Conservation (phyloP, 2,888 invertebrate genomes). For the Petrophora chlorosata region DNA sequence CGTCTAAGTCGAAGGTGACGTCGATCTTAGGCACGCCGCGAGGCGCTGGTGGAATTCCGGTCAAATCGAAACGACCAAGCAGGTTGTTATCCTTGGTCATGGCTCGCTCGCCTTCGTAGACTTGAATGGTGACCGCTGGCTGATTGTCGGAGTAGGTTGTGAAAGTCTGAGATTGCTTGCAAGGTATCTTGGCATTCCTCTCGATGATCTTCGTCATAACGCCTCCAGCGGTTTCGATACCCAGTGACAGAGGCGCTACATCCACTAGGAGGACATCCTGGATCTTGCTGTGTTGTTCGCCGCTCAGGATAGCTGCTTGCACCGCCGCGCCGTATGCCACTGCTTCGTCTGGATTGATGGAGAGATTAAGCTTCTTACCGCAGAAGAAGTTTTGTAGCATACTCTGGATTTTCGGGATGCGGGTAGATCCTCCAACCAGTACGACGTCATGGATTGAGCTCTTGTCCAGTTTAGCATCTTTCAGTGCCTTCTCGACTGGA, state of each 20-base stretch:
- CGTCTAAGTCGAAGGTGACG: slow-evolving; percentile 90
- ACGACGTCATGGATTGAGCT: slow-evolving; percentile 90
- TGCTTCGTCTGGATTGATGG: slow-evolving; percentile 92
- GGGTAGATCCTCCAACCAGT: slow-evolving; percentile 91
- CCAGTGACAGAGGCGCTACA: slow-evolving; percentile 86
- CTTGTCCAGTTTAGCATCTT: slow-evolving; percentile 92
- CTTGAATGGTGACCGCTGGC: slow-evolving; percentile 88
- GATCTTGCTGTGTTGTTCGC: slow-evolving; percentile 89
- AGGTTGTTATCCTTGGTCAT: slow-evolving; percentile 91
- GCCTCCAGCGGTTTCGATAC: slow-evolving; percentile 91
- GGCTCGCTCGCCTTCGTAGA: slow-evolving; percentile 90
- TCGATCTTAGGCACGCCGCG: slow-evolving; percentile 87
- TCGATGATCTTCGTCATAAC: slow-evolving; percentile 91
- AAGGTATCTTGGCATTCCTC: slow-evolving; percentile 88
- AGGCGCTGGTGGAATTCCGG: slow-evolving; percentile 88
- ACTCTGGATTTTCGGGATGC: slow-evolving; percentile 91
- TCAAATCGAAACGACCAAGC: slow-evolving; percentile 85
- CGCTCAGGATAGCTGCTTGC: slow-evolving; percentile 88
- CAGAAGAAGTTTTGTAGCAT: slow-evolving; percentile 90
- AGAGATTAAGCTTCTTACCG: slow-evolving; percentile 88
- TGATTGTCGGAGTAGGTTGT: slow-evolving; percentile 93
- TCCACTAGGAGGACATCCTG: slow-evolving; percentile 86
- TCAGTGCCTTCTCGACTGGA: slow-evolving; percentile 90
- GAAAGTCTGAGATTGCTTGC: slow-evolving; percentile 88
- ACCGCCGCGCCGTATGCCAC: slow-evolving; percentile 91